Evolutionary conservation across 2,888 invertebrate genomes (phyloP).

Genomic region (Pollenia labialis): DNA sequence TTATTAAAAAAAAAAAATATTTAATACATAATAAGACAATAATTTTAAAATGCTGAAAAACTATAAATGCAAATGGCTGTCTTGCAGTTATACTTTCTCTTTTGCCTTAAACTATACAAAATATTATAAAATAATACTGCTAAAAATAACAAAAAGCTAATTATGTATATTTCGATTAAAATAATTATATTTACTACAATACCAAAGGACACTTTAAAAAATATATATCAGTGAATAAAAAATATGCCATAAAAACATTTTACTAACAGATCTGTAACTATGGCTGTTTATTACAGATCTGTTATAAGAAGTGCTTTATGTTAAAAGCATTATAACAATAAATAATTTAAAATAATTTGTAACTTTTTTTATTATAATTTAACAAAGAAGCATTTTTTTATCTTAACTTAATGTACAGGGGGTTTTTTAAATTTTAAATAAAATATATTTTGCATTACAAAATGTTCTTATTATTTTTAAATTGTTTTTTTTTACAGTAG

Average conservation of each 20-base stretch:
- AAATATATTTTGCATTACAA: slow-evolving; percentile 29
- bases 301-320: too few relatives aligned
- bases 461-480: background rate
- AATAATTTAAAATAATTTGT: background rate
- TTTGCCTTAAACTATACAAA: background rate
- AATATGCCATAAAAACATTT: too few relatives aligned
- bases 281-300: too few relatives aligned
- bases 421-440: too few relatives aligned
- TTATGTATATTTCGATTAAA: too few relatives aligned
- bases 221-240: too few relatives aligned
- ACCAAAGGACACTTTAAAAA: too few relatives aligned
- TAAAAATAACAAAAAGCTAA: slow-evolving; percentile 6
- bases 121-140: slow-evolving; percentile 23
- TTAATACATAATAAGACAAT: slow-evolving; percentile 3
- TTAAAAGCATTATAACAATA: slow-evolving; percentile 5
- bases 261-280: too few relatives aligned
- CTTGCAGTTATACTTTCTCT: slow-evolving; percentile 76
- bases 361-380: too few relatives aligned
- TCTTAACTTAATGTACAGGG: slow-evolving; percentile 54
- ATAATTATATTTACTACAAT: too few relatives aligned
- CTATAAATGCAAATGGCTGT: slow-evolving; percentile 79
- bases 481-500: background rate
- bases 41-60: slow-evolving; percentile 54
- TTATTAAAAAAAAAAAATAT: slow-evolving; percentile 40
- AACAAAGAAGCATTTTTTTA: background rate